These are phyloP conservation scores for Haliclystus octoradiatus DNA, from an alignment of 30 jellyfish, hydroid and myxozoan species.

Conservation along the genomic window DNA sequence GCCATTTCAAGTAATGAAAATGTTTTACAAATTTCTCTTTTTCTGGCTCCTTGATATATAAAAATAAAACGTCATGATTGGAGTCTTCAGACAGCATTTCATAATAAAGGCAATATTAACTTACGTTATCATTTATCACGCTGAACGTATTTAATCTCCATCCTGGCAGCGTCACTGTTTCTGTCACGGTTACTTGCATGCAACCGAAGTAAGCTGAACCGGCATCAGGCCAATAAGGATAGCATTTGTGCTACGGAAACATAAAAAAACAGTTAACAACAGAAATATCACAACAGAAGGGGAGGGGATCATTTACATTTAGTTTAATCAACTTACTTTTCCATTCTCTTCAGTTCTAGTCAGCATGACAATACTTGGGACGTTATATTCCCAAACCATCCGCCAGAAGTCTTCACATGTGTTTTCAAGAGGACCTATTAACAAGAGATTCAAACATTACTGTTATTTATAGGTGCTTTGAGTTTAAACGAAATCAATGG, in stretches of 20 bases:
- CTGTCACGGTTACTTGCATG: conserved; percentile 75
- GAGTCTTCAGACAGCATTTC: too few species aligned
- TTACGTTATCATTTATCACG: conserved; percentile 57
- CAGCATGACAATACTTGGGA: conserved; percentile 59
- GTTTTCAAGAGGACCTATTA: conserved; percentile 63
- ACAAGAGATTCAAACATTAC: background rate
- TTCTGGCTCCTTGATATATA: conserved; percentile 61
- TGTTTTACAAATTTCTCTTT: conserved; percentile 77
- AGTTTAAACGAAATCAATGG: background rate
- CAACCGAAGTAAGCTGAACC: conserved; percentile 54
- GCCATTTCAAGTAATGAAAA: conserved; percentile 69
- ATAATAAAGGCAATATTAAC: background rate
- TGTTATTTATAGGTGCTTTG: background rate
- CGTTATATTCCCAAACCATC: conserved; percentile 86
- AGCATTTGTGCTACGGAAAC: conserved; percentile 46
- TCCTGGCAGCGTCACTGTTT: conserved; percentile 54
- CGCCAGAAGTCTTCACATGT: conserved; percentile 88
- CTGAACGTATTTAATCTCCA: conserved; percentile 47
- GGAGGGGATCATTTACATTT: too few species aligned
- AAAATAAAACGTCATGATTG: background rate
- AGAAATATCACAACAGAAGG: too few species aligned
- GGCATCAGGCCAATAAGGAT: conserved; percentile 88
- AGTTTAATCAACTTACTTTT: too few species aligned
- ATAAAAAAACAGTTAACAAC: background rate
- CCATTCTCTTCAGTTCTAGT: conserved; percentile 55